Evolutionary conservation across 53 echinoderm and acorn worm species (phyloP).

Genomic region (Paracentrotus lividus): DNA sequence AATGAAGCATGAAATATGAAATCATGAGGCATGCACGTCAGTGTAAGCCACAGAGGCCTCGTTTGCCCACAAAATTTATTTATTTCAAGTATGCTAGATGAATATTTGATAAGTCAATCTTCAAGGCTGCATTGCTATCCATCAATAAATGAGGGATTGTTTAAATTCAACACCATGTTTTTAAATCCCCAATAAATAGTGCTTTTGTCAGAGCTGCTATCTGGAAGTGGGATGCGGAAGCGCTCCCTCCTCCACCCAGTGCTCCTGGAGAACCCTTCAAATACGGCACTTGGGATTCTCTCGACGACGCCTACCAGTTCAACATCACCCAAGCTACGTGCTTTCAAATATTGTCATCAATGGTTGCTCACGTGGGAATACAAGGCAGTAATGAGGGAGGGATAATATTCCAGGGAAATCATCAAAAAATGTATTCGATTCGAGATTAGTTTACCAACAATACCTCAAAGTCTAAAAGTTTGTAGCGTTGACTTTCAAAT

Average conservation of each 20-base stretch:
- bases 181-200: not conserved
- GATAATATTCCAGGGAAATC: constrained; percentile 39
- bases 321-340: not conserved
- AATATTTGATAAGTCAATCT: constrained; percentile 54
- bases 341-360: constrained; percentile 3
- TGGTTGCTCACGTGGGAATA: not conserved
- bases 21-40: not conserved
- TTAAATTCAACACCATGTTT: not conserved
- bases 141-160: not conserved
- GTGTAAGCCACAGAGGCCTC: not conserved
- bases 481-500: not conserved
- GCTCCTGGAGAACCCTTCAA: not conserved
- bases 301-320: not conserved
- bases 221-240: not conserved
- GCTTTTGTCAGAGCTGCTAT: not conserved
- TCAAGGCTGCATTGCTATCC: not conserved
- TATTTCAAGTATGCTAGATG: constrained; percentile 11
- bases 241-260: not conserved
- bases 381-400: constrained; percentile 4
- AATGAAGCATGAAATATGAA: not conserved
- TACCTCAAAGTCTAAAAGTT: not conserved
- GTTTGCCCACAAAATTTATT: not conserved
- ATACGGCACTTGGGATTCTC: not conserved
- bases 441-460: not conserved
- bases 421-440: constrained; percentile 14